phyloP scores from a whole-genome alignment of 1,140 invertebrate species.

The Drosophila obscura region DNA sequence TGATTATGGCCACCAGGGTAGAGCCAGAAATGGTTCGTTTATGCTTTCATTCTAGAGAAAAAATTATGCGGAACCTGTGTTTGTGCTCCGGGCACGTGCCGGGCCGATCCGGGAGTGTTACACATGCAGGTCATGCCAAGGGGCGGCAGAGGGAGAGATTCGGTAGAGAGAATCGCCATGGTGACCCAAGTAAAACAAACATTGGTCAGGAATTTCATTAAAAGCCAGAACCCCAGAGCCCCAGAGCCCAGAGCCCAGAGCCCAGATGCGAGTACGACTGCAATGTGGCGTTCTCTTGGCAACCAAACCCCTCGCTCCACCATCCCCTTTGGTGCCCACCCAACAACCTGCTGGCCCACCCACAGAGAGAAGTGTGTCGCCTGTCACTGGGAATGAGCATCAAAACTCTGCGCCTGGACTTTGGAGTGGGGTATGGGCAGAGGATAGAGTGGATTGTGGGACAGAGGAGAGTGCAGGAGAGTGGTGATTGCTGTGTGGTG shows the following conservation, averaged over 20 bases:
- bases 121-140: conserved; percentile 14
- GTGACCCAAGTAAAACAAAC: conserved; percentile 73
- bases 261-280: neutral
- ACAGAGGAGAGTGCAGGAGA: neutral
- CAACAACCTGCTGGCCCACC: conserved; percentile 38
- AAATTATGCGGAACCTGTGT: conserved; percentile 79
- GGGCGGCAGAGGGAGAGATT: neutral
- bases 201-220: conserved; percentile 81
- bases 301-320: conserved; percentile 21
- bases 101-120: conserved; percentile 39
- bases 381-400: conserved; percentile 77
- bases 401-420: conserved; percentile 40
- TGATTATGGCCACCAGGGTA: conserved; percentile 64
- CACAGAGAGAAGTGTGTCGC: conserved; percentile 70
- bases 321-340: conserved; percentile 25
- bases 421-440: conserved; percentile 1
- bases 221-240: conserved; percentile 33
- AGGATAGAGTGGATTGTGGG: neutral
- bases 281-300: conserved; percentile 37
- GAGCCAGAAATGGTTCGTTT: conserved; percentile 65
- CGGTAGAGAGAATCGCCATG: conserved; percentile 50
- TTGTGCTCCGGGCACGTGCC: conserved; percentile 72
- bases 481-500: too few relatives aligned
- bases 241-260: conserved; percentile 3
- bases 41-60: conserved; percentile 79